Conservation (phyloP, 2,888 invertebrate species). For the Athalia cordata region DNA sequence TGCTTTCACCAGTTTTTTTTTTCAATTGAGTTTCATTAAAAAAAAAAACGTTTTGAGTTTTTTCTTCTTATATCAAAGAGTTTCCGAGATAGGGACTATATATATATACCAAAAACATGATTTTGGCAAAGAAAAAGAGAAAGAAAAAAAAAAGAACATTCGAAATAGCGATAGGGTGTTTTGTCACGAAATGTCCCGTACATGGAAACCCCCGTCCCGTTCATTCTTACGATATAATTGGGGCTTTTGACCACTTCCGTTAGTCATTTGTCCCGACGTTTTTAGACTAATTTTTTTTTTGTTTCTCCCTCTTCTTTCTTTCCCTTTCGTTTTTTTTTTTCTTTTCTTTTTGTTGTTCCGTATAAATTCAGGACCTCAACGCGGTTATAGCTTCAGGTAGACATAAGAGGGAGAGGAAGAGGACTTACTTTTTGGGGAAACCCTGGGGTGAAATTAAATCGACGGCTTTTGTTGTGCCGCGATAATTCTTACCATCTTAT, state of each 20-base stretch:
- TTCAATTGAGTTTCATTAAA: no score
- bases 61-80: conserved; percentile 21
- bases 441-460: conserved; percentile 44
- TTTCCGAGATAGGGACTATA: not conserved
- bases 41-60: not conserved
- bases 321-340: not conserved
- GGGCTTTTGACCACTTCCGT: conserved; percentile 36
- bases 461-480: conserved; percentile 43
- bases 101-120: no score
- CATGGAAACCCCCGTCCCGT: no score
- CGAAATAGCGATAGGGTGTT: no score
- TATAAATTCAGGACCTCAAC: no score
- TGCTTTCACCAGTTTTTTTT: not conserved
- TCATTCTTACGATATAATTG: not conserved
- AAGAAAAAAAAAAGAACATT: no score
- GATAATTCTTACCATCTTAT: conserved; percentile 46
- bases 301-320: not conserved
- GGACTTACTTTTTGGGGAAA: not conserved
- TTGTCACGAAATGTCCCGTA: no score
- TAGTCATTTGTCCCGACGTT: not conserved
- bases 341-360: no score
- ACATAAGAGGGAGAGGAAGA: no score
- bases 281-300: not conserved
- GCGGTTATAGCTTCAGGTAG: no score
- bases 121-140: no score